phyloP scores from a whole-genome alignment of 2,888 invertebrate genomes.

The Yponomeuta malinellus region DNA sequence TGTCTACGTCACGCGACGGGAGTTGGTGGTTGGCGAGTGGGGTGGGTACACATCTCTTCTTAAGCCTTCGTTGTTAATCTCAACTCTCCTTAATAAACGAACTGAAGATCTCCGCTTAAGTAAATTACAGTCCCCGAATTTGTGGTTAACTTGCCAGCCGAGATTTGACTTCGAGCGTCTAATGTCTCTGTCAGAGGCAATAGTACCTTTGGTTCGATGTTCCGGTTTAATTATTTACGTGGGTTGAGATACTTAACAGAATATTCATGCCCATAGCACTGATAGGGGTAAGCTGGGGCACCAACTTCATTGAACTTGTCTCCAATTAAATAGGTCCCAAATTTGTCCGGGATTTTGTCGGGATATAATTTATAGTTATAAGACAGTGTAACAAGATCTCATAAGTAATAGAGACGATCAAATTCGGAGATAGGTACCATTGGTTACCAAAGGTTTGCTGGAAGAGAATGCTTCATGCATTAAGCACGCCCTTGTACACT shows the following conservation, averaged over 20 bases:
- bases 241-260: neutral
- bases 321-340: too few species aligned
- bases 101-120: conserved; percentile 52
- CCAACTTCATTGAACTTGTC: too few species aligned
- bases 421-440: too few species aligned
- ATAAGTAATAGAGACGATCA: too few species aligned
- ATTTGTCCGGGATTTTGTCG: too few species aligned
- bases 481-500: too few species aligned
- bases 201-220: neutral
- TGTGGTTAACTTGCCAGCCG: conserved; percentile 36
- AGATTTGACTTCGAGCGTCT: conserved; percentile 22
- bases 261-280: too few species aligned
- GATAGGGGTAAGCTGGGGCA: too few species aligned
- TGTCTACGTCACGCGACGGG: conserved; percentile 50
- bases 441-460: too few species aligned
- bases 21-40: conserved; percentile 26
- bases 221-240: neutral
- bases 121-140: conserved; percentile 45
- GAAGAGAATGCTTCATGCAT: too few species aligned
- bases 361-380: too few species aligned
- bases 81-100: conserved; percentile 57
- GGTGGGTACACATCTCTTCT: conserved; percentile 47
- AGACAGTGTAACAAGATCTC: too few species aligned
- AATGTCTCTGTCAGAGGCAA: conserved; percentile 8
- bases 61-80: conserved; percentile 60